phyloP scores from a whole-genome alignment of 2,888 invertebrate genomes.

The Chironomus tentans region DNA sequence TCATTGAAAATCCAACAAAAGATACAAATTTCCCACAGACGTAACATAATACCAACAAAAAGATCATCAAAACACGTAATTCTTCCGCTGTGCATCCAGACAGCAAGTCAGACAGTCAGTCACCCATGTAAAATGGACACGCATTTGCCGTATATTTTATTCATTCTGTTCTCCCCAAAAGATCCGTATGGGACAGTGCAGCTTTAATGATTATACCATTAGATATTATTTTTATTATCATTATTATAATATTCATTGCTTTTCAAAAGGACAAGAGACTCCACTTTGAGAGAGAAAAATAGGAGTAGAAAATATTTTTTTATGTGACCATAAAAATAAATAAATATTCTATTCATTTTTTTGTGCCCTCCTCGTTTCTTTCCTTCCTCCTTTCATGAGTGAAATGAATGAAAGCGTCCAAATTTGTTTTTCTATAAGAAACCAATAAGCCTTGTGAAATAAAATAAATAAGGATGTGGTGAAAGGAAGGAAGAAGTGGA shows the following conservation, averaged over 20 bases:
- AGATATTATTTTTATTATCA: background rate
- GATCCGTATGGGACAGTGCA: background rate
- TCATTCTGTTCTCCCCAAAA: background rate
- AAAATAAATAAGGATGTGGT: background rate
- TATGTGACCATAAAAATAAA: background rate
- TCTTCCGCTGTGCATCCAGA: too few species aligned
- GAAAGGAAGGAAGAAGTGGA: background rate
- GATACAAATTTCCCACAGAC: too few species aligned
- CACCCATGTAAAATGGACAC: too few species aligned
- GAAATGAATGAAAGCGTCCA: background rate
- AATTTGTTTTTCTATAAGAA: background rate
- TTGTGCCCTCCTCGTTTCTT: background rate
- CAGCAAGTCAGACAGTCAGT: too few species aligned
- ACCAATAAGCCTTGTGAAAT: background rate
- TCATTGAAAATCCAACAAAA: too few species aligned
- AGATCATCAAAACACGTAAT: background rate
- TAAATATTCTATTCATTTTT: background rate
- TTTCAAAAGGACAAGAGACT: background rate
- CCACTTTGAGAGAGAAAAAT: too few species aligned
- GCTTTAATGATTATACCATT: constrained; percentile 3
- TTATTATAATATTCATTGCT: background rate
- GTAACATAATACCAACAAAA: background rate
- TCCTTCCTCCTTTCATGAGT: background rate
- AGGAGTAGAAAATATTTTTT: background rate
- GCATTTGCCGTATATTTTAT: too few species aligned